Conservation (phyloP, 92 coral and sea anemone genomes). For the Zoanthus sansibaricus region DNA sequence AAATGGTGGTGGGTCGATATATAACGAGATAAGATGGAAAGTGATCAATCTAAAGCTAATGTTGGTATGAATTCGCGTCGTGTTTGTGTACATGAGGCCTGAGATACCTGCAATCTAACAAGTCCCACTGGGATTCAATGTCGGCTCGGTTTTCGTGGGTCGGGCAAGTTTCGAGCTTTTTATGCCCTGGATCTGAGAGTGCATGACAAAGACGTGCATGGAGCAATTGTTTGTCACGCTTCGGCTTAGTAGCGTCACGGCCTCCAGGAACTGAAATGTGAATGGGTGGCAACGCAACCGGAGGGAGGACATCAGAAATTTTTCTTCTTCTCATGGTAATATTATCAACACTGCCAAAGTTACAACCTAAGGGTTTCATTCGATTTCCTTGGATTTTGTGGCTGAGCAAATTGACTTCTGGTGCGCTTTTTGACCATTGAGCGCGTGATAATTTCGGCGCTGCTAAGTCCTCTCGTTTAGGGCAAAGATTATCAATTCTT, state of each 20-base stretch:
- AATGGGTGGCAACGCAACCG: slow-evolving; percentile 42
- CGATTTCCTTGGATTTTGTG: not conserved
- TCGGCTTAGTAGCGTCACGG: not conserved
- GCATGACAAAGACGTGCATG: slow-evolving; percentile 17
- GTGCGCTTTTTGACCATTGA: not conserved
- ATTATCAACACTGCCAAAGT: not conserved
- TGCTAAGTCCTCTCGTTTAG: not conserved
- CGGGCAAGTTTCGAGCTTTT: not conserved
- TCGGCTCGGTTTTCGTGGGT: not conserved
- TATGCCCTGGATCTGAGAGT: slow-evolving; percentile 30
- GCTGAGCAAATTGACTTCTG: not conserved
- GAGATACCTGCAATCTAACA: slow-evolving; percentile 34
- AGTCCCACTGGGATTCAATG: not conserved
- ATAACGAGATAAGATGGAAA: no score
- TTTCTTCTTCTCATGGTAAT: not conserved
- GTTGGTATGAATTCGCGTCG: not conserved
- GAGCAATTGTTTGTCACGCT: not conserved
- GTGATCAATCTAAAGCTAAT: not conserved
- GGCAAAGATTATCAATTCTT: not conserved
- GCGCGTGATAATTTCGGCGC: not conserved
- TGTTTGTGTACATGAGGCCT: slow-evolving; percentile 2
- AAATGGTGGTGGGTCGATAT: no score
- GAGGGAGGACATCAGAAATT: slow-evolving; percentile 30
- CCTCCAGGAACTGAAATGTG: not conserved
- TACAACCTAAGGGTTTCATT: not conserved